These are phyloP conservation scores for Drosophila obscura DNA, from an alignment of 1,140 invertebrate genomes.

Conservation along the genomic window DNA sequence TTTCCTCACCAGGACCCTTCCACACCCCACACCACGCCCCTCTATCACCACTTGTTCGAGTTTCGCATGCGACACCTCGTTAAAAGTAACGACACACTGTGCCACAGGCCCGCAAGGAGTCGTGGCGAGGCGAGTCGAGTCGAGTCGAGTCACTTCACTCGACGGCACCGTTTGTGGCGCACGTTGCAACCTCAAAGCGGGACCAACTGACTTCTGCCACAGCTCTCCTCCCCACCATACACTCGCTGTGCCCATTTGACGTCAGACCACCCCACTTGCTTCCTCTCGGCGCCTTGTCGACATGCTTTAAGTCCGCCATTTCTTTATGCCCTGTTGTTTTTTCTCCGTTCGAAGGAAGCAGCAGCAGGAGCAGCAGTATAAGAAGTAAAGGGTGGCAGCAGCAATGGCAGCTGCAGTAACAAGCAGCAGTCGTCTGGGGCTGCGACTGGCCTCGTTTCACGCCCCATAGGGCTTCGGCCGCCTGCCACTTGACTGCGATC, in stretches of 20 bases:
- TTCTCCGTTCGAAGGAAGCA: slow-evolving; percentile 5
- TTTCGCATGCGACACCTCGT: slow-evolving; percentile 79
- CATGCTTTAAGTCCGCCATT: slow-evolving; percentile 75
- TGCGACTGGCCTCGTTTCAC: slow-evolving; percentile 67
- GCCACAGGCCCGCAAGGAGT: slow-evolving; percentile 48
- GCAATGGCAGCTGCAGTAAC: slow-evolving; percentile 27
- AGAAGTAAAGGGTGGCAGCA: no score
- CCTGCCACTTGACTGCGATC: slow-evolving; percentile 73
- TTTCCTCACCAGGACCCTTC: slow-evolving; percentile 6
- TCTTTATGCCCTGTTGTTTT: slow-evolving; percentile 37
- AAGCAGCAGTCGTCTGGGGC: slow-evolving; percentile 15
- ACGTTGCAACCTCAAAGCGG: slow-evolving; percentile 34
- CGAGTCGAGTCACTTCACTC: slow-evolving; percentile 35
- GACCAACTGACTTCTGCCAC: slow-evolving; percentile 33
- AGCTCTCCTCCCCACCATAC: neutral
- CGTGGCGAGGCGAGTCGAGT: slow-evolving; percentile 16
- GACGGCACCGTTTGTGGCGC: slow-evolving; percentile 45
- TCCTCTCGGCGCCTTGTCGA: slow-evolving; percentile 31
- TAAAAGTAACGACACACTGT: slow-evolving; percentile 78
- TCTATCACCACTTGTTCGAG: slow-evolving; percentile 50
- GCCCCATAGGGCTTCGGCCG: slow-evolving; percentile 36
- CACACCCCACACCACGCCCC: neutral
- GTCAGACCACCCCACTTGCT: neutral
- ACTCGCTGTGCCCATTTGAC: neutral
- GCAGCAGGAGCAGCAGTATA: neutral